phyloP scores from a whole-genome alignment of 2,113 vertebrate species.

The Callionymus lyra region DNA sequence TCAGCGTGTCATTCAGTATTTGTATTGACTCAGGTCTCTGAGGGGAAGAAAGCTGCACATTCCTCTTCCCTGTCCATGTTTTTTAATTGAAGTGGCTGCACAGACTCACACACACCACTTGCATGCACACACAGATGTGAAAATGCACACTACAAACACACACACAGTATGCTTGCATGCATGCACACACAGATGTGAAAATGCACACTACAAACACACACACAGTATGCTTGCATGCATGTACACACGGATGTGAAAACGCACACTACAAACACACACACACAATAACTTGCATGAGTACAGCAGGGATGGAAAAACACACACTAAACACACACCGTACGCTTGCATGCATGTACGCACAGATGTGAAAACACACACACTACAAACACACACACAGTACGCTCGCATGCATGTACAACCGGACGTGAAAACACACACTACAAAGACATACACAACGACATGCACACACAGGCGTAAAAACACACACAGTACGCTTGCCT shows the following conservation, averaged over 20 bases:
- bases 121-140: conserved; percentile 7
- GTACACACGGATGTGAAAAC: conserved; percentile 6
- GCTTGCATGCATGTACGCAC: too few relatives aligned
- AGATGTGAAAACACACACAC: conserved; percentile 2
- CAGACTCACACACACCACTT: conserved; percentile 10
- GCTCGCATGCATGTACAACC: too few relatives aligned
- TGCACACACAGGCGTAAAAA: conserved; percentile 6
- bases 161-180: too few relatives aligned
- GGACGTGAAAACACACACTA: conserved; percentile 1
- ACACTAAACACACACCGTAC: conserved; percentile 5
- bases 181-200: conserved; percentile 7
- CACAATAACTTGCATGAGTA: too few relatives aligned
- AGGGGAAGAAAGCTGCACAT: conserved; percentile 41
- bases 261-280: not conserved
- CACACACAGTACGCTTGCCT: conserved; percentile 1
- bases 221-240: too few relatives aligned
- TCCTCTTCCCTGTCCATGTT: conserved; percentile 63
- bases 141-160: not conserved
- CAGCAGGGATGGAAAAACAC: conserved; percentile 4
- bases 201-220: not conserved
- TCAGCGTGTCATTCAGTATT: conserved; percentile 50
- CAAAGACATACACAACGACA: not conserved
- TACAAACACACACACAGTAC: not conserved
- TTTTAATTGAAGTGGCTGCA: conserved; percentile 55
- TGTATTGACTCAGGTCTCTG: conserved; percentile 57